A percentile compares a stretch with the other conserved stretches of the same genome.
phyloP scores from a whole-genome alignment of 2,888 invertebrate species.

The Hecatera dysodea region DNA sequence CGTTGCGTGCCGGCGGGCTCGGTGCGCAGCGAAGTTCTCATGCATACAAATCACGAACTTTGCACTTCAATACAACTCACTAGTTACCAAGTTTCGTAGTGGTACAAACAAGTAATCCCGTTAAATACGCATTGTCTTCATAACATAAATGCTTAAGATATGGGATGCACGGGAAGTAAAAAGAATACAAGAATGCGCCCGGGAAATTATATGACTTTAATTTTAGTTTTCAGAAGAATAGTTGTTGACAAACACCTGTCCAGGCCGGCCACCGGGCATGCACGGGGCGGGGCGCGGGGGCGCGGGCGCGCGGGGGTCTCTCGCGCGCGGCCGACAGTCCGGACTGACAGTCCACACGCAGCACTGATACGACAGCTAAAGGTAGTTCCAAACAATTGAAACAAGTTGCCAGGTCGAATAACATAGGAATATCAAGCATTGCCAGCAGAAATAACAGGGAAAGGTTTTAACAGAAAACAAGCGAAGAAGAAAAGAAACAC shows the following conservation, averaged over 20 bases:
- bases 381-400: neutral
- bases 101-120: neutral
- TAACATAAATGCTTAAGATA: conserved; percentile 34
- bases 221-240: neutral
- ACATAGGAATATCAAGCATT: neutral
- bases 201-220: neutral
- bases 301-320: too few relatives aligned
- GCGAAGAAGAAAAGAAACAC: conserved; percentile 71
- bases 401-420: neutral
- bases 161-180: conserved; percentile 26
- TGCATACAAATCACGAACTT: conserved; percentile 20
- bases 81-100: neutral
- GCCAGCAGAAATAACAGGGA: conserved; percentile 63
- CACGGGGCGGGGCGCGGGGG: neutral
- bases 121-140: conserved; percentile 3
- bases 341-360: neutral
- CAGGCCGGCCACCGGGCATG: neutral
- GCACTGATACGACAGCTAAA: neutral
- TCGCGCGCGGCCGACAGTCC: neutral
- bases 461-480: conserved; percentile 58
- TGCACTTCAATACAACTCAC: conserved; percentile 6
- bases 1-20: conserved; percentile 15
- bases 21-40: conserved; percentile 13
- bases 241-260: neutral
- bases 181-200: neutral